Base-by-base conservation (phyloP, 2,888 invertebrate genomes). In the Dermolepida albohirtum region DNA sequence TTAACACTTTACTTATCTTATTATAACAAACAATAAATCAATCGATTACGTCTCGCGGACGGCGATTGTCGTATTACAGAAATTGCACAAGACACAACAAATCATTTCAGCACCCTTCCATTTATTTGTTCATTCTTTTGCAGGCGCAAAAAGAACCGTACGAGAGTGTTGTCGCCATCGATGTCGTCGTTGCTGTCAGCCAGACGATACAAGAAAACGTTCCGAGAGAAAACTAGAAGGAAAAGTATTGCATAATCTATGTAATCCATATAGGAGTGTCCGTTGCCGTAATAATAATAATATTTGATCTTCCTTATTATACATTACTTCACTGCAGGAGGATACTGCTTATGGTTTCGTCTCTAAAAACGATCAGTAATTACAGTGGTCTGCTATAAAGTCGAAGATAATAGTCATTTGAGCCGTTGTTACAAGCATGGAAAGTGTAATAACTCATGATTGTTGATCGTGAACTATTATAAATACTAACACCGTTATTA, bases 101-200 rank as follows among this genome's bases (percentile, higher is more conserved):
- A 79, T 79, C 79, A 79, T 79, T 78, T 78, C 76, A 77, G 78
- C 78, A 78, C 78, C 76, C 74, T 70, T 70, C 75, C 74, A 76
- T 77, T 78, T 34, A 34, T 34, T 34, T 34, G 8, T 34, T 50
- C 50, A 11, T 50, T 27, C 50, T 17, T 17, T n/a, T 47, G 6
- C 8, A 5, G 44, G 6, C 2, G 4, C 47, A 14, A 17, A 16
- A 14, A 8, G 47, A 17, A 47, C 14, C 14, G 12, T 4, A 47
- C 6, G 34, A 34, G 34, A 34, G 10, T 10, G 34, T 34, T 34
- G 34, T 34, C 34, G 34, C 34, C 34, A 6, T 34, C 6, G 10
- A 5, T 10, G 34, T 34, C 34, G 47, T 47, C 47, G 47, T 14
- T 12, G 17, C 12, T 47, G 47, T 47, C 47, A n/a, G 7, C n/a